These are phyloP conservation scores for Drosophila malerkotliana DNA, from an alignment of 1,140 invertebrate genomes.

Conservation along the genomic window DNA sequence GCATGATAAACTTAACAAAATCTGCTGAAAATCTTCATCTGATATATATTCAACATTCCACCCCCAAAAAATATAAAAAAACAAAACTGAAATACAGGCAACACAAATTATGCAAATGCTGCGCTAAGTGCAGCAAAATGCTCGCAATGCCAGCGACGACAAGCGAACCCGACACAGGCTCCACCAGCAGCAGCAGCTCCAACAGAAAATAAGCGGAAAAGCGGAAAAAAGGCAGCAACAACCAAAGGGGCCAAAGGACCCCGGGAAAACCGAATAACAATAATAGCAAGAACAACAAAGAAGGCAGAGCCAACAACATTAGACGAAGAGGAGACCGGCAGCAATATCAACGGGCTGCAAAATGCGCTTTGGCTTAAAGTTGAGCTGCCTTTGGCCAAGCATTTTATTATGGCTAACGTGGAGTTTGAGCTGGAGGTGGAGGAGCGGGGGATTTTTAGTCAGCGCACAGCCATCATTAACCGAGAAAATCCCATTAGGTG, in stretches of 20 bases:
- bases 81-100: slow-evolving; percentile 24
- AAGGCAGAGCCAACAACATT: slow-evolving; percentile 5
- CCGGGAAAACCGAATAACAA: slow-evolving; percentile 33
- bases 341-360: slow-evolving; percentile 55
- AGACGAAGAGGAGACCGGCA: slow-evolving; percentile 2
- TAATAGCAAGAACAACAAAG: slow-evolving; percentile 10
- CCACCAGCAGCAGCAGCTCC: background rate
- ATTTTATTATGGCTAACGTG: slow-evolving; percentile 77
- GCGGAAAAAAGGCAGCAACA: slow-evolving; percentile 24
- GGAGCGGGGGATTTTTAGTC: slow-evolving; percentile 22
- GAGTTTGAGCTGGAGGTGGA: slow-evolving; percentile 17
- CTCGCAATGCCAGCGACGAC: slow-evolving; percentile 55
- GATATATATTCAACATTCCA: slow-evolving; percentile 12
- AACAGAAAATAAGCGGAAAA: slow-evolving; percentile 40
- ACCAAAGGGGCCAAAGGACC: slow-evolving; percentile 8
- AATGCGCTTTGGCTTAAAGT: slow-evolving; percentile 70
- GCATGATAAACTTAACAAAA: slow-evolving; percentile 15
- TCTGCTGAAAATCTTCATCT: slow-evolving; percentile 11
- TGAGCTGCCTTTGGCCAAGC: slow-evolving; percentile 65
- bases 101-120: slow-evolving; percentile 63
- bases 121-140: slow-evolving; percentile 64
- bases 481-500: slow-evolving; percentile 83
- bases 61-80: slow-evolving; percentile 4
- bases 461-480: slow-evolving; percentile 81
- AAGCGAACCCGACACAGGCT: slow-evolving; percentile 38